Evolutionary conservation across 92 coral and sea anemone species (phyloP).

Genomic region (Hydrozoanthus gracilis): DNA sequence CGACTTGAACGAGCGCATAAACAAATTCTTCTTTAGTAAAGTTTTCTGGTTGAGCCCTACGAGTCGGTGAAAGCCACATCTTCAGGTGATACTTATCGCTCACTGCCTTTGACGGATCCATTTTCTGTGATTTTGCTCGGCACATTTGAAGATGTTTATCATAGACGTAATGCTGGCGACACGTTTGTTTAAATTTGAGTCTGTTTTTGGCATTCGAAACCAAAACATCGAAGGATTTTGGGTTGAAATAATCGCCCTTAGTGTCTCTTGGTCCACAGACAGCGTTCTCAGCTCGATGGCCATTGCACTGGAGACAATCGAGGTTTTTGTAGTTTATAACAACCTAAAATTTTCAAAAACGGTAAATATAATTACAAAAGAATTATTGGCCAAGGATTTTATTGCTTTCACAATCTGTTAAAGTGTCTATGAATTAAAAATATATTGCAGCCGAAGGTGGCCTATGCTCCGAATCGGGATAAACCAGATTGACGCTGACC

Average conservation of each 20-base stretch:
- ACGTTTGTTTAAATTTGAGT: conserved; percentile 5
- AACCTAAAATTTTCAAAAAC: too few relatives aligned
- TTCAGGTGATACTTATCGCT: conserved; percentile 76
- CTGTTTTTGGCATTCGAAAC: neutral
- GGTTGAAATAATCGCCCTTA: conserved; percentile 50
- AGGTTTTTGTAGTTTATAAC: conserved; percentile 60
- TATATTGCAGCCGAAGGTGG: too few relatives aligned
- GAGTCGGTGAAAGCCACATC: conserved; percentile 71
- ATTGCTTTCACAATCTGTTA: too few relatives aligned
- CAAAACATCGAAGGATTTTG: conserved; percentile 79
- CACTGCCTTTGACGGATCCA: conserved; percentile 63
- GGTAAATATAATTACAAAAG: too few relatives aligned
- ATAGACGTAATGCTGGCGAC: conserved; percentile 45
- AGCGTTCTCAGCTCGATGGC: conserved; percentile 8
- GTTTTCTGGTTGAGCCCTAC: conserved; percentile 35
- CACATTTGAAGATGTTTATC: conserved; percentile 78
- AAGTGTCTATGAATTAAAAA: too few relatives aligned
- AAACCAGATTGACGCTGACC: too few relatives aligned
- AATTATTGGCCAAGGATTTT: too few relatives aligned
- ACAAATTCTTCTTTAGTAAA: conserved; percentile 54
- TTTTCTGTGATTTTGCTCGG: conserved; percentile 28
- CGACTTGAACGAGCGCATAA: conserved; percentile 44
- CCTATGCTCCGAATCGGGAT: too few relatives aligned
- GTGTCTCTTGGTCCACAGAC: conserved; percentile 67
- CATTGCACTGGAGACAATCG: conserved; percentile 73